These are phyloP conservation scores for Conger conger DNA, from an alignment of 2,113 vertebrate genomes.

Conservation along the genomic window DNA sequence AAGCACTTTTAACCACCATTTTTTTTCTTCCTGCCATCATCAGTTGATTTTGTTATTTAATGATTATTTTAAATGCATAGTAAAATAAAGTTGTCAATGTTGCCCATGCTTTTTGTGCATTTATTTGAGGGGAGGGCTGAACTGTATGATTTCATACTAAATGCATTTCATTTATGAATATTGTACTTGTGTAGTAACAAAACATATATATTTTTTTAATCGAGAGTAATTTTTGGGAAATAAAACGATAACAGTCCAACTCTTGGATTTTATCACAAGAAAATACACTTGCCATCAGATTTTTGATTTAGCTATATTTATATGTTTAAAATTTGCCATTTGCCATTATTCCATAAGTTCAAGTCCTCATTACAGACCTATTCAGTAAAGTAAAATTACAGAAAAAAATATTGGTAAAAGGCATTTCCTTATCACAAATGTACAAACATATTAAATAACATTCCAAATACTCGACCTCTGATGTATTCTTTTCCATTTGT, in stretches of 20 bases:
- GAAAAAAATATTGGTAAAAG: neutral
- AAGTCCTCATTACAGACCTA: neutral
- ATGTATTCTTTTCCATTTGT: no score
- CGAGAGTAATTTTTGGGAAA: neutral
- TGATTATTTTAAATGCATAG: conserved; percentile 7
- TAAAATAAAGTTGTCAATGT: conserved; percentile 17
- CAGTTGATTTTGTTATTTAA: conserved; percentile 19
- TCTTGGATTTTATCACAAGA: neutral
- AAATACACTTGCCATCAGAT: neutral
- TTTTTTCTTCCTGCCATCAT: conserved; percentile 21
- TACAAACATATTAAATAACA: no score
- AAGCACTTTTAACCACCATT: conserved; percentile 21
- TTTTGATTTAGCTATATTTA: neutral
- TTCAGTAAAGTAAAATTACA: neutral
- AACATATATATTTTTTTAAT: no score
- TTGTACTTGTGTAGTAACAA: neutral
- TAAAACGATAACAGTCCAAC: neutral
- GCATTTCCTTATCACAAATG: no score
- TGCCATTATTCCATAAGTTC: neutral
- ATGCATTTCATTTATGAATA: neutral
- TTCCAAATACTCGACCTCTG: no score
- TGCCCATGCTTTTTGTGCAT: neutral
- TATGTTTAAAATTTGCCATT: neutral
- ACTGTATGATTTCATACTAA: neutral
- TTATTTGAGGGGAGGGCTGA: neutral